Percentiles rank a stretch among this genome's conserved stretches.
phyloP scores from a whole-genome alignment of 1,140 invertebrate species.

The Calliopsis andreniformis region DNA sequence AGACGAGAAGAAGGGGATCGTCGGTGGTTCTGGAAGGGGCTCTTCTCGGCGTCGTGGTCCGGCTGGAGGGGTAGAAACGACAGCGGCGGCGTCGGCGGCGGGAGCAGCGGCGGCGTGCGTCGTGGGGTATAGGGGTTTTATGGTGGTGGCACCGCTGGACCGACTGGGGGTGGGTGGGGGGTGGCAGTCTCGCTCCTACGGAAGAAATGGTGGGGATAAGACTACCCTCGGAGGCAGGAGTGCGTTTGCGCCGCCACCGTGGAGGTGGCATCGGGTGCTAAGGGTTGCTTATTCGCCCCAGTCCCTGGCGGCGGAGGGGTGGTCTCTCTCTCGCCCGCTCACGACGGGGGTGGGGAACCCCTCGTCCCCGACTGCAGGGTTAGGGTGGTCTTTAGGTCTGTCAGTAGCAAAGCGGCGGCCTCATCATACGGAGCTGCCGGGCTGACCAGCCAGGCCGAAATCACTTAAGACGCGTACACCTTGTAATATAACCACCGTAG shows the following conservation, averaged over 20 bases:
- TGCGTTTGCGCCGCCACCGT: constrained; percentile 78
- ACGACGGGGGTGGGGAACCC: constrained; percentile 66
- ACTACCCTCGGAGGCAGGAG: constrained; percentile 79
- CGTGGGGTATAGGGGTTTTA: constrained; percentile 55
- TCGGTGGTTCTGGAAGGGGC: constrained; percentile 61
- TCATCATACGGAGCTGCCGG: constrained; percentile 81
- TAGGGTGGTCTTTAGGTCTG: constrained; percentile 81
- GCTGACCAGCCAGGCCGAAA: constrained; percentile 79
- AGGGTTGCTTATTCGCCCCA: constrained; percentile 72
- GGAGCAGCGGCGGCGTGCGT: constrained; percentile 49
- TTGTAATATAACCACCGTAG: constrained; percentile 75
- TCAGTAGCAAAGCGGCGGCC: constrained; percentile 82
- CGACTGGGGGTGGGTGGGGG: constrained; percentile 60
- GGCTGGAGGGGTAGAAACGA: constrained; percentile 65
- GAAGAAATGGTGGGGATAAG: constrained; percentile 77
- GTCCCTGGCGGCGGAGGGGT: constrained; percentile 67
- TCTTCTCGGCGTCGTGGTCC: constrained; percentile 49
- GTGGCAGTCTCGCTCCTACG: constrained; percentile 63
- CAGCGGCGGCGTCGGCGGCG: constrained; percentile 42
- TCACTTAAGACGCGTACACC: constrained; percentile 80
- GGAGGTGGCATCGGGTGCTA: constrained; percentile 79
- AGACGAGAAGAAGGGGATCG: constrained; percentile 56
- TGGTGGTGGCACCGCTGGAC: constrained; percentile 59
- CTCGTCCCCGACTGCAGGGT: constrained; percentile 76
- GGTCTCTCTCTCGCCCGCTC: constrained; percentile 67